Evolutionary conservation across 2,888 invertebrate genomes (phyloP).

Genomic region (Phaonia tiefii): DNA sequence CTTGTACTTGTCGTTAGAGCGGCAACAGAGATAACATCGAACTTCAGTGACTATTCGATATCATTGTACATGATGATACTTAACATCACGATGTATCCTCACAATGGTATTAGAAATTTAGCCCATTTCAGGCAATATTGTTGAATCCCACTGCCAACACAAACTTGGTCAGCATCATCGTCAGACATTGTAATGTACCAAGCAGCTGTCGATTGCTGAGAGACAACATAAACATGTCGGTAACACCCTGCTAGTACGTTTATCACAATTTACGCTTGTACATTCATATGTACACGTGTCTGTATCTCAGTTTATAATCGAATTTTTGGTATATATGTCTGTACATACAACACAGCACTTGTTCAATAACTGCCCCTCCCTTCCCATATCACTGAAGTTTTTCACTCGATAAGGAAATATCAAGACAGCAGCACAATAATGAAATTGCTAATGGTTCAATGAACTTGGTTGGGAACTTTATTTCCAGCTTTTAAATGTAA

Average conservation of each 20-base stretch:
- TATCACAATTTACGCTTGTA: background rate
- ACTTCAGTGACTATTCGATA: too few relatives aligned
- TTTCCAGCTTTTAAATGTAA: background rate
- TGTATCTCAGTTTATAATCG: background rate
- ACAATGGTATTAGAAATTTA: background rate
- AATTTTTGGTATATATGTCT: too few relatives aligned
- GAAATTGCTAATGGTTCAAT: constrained; percentile 49
- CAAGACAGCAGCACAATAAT: constrained; percentile 49
- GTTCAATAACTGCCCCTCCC: constrained; percentile 13
- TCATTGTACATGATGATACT: constrained; percentile 1
- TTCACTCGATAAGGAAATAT: constrained; percentile 34
- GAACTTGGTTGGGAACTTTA: constrained; percentile 26
- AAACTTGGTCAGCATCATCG: background rate
- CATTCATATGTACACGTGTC: background rate
- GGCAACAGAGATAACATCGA: too few relatives aligned
- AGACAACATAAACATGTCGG: constrained; percentile 1
- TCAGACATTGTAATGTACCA: background rate
- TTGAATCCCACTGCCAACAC: background rate
- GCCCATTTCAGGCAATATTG: background rate
- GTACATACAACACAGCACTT: background rate
- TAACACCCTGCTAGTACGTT: background rate
- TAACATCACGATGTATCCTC: too few relatives aligned
- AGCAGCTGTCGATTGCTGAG: constrained; percentile 3
- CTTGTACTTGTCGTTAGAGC: too few relatives aligned
- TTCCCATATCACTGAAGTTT: constrained; percentile 19